Percentiles rank a stretch among this genome's conserved stretches.
Conservation (phyloP, 1,140 invertebrate genomes). For the Anagrus nilaparvatae region DNA sequence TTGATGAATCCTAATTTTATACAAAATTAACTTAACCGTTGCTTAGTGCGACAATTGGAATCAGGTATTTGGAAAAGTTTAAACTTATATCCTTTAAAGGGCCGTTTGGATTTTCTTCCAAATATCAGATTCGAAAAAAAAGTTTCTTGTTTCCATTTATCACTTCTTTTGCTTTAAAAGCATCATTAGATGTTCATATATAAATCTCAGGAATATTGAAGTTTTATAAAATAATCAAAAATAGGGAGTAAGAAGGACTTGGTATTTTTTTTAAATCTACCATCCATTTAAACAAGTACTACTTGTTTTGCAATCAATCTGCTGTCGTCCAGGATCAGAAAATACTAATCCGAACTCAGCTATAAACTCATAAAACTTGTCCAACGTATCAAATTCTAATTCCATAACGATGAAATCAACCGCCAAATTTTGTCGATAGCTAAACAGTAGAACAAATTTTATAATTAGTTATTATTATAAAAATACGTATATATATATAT, state of each 20-base stretch:
- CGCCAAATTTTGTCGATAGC: constrained; percentile 84
- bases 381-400: constrained; percentile 73
- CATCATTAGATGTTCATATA: background rate
- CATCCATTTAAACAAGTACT: constrained; percentile 48
- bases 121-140: constrained; percentile 20
- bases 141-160: too few relatives aligned
- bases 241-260: background rate
- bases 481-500: constrained; percentile 12
- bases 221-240: constrained; percentile 1
- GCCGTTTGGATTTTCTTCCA: constrained; percentile 21
- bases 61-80: constrained; percentile 27
- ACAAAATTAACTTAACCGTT: too few relatives aligned
- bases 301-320: constrained; percentile 80
- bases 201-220: constrained; percentile 10
- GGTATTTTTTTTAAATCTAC: constrained; percentile 24
- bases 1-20: too few relatives aligned
- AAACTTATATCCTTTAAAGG: background rate
- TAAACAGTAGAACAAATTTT: constrained; percentile 54
- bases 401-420: constrained; percentile 74
- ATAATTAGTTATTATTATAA: constrained; percentile 27
- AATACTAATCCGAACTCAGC: constrained; percentile 68
- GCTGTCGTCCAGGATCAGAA: constrained; percentile 55
- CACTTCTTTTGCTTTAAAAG: background rate
- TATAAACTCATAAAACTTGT: constrained; percentile 80
- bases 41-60: too few relatives aligned